These are phyloP conservation scores for Chloroceryle aenea DNA, from an alignment of 2,113 vertebrate species.

Conservation along the genomic window DNA sequence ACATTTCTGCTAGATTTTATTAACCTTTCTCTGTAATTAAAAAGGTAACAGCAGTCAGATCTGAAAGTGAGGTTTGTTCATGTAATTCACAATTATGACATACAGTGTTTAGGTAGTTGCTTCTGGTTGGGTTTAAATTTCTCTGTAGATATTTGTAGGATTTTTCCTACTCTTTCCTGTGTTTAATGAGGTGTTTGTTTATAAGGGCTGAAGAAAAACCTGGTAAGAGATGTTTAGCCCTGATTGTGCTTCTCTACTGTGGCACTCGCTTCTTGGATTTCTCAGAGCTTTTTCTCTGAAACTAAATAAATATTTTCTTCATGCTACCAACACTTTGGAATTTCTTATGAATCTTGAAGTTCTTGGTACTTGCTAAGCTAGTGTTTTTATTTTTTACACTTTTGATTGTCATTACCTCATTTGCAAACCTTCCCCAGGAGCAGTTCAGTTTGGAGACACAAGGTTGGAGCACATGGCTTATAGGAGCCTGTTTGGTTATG, in stretches of 20 bases:
- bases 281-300: not conserved
- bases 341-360: not conserved
- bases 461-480: not conserved
- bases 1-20: not conserved
- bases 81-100: not conserved
- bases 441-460: not conserved
- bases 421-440: not conserved
- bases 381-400: not conserved
- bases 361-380: not conserved
- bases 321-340: not conserved
- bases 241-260: not conserved
- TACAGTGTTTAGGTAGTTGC: not conserved
- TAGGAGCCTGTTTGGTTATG: not conserved
- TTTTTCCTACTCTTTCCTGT: not conserved
- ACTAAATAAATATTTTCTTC: not conserved
- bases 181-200: not conserved
- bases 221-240: not conserved
- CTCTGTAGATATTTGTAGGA: not conserved
- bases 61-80: not conserved
- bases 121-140: not conserved
- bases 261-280: not conserved
- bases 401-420: not conserved
- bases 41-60: not conserved
- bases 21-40: constrained; percentile 18
- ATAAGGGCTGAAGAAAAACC: not conserved